Evolutionary conservation across 2,888 invertebrate genomes (phyloP).

Genomic region (Pterobdella sp.): DNA sequence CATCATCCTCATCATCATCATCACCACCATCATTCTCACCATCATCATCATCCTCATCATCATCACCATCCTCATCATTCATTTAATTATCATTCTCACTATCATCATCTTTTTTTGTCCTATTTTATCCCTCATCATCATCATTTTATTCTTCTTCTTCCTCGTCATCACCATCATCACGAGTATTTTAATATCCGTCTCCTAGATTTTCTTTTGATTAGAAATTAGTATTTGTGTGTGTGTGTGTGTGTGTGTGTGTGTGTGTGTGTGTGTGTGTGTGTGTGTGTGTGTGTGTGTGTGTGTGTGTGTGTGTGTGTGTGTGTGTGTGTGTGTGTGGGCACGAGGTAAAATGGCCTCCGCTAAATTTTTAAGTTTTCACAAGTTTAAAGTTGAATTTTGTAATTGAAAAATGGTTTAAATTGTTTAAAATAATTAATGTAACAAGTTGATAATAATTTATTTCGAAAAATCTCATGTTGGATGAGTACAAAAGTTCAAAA

Average conservation of each 20-base stretch:
- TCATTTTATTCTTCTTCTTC: too few species aligned
- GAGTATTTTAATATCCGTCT: not conserved
- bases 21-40: not conserved
- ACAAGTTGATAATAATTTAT: too few species aligned
- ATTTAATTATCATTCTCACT: not conserved
- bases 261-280: slow-evolving; percentile 1
- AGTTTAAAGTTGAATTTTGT: too few species aligned
- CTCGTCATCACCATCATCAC: not conserved
- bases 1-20: not conserved
- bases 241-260: not conserved
- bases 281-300: not conserved
- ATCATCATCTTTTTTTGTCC: too few species aligned
- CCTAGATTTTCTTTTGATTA: not conserved
- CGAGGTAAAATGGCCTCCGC: too few species aligned
- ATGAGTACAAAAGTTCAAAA: too few species aligned
- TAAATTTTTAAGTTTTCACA: not conserved
- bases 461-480: too few species aligned
- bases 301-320: slow-evolving; percentile 1
- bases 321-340: not conserved
- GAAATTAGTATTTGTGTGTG: not conserved
- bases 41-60: not conserved
- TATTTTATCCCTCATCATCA: too few species aligned
- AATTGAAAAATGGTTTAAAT: too few species aligned
- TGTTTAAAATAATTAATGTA: too few species aligned
- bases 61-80: not conserved